These are phyloP conservation scores for Myotis findleyi DNA, from an alignment of 2,797 vertebrate genomes.

Conservation along the genomic window DNA sequence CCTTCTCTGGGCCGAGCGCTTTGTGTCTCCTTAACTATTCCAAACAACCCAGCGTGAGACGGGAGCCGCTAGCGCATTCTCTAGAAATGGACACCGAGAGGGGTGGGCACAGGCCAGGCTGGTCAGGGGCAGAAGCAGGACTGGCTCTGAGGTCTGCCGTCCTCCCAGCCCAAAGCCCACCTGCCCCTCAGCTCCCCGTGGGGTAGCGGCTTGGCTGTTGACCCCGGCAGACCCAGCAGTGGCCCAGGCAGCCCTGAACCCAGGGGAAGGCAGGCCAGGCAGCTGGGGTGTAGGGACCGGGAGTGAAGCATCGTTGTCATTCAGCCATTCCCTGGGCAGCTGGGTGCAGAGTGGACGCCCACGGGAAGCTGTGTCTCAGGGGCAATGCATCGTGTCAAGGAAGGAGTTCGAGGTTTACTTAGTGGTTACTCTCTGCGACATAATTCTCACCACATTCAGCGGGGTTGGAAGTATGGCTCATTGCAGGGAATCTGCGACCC, in stretches of 20 bases:
- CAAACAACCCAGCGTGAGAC: accelerated
- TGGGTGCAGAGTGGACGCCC: background rate
- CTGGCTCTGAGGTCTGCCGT: background rate
- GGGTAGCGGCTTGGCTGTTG: background rate
- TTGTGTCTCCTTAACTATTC: background rate
- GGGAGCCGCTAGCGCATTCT: background rate
- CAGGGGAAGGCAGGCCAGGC: background rate
- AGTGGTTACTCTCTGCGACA: background rate
- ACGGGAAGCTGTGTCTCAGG: background rate
- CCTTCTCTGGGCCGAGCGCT: background rate
- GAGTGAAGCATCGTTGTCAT: accelerated
- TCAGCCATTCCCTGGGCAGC: background rate
- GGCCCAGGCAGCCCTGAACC: background rate
- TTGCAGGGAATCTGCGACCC: accelerated
- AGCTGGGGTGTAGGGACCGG: background rate
- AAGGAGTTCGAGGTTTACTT: background rate
- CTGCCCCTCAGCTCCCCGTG: accelerated
- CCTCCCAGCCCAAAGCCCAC: background rate
- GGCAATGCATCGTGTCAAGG: background rate
- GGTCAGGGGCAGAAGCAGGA: background rate
- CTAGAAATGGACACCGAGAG: background rate
- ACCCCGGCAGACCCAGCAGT: background rate
- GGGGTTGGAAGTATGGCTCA: too few relatives aligned
- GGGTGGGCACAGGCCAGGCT: background rate
- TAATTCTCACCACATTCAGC: background rate